Percentiles rank a stretch among this genome's conserved stretches.
Conservation (phyloP, 2,113 vertebrate genomes). For the Peromyscus californicus region DNA sequence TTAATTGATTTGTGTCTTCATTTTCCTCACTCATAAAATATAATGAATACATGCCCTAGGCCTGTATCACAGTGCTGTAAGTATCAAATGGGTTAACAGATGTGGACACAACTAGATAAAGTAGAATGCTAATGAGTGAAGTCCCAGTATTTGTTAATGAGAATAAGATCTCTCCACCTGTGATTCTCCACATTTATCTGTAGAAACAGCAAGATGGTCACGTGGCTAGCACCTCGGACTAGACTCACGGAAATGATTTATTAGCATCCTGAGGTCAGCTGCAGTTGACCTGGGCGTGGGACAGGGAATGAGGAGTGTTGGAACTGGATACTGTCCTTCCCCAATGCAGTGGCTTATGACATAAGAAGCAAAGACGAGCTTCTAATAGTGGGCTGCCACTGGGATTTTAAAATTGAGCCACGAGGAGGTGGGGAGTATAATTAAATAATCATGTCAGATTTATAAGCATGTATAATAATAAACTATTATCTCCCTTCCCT, state of each 20-base stretch:
- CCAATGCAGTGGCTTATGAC: neutral
- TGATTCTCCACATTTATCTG: neutral
- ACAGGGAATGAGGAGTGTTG: neutral
- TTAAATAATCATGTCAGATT: neutral
- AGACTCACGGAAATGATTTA: neutral
- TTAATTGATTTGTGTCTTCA: neutral
- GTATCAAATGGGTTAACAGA: neutral
- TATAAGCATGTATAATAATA: neutral
- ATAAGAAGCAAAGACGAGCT: neutral
- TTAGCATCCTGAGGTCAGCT: neutral
- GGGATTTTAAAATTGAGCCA: neutral
- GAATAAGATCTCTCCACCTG: neutral
- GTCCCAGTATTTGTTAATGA: neutral
- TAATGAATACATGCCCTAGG: neutral
- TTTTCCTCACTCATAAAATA: conserved; percentile 31
- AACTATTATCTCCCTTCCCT: neutral
- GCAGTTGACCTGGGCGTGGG: neutral
- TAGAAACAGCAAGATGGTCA: neutral
- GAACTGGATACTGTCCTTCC: neutral
- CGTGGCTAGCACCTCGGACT: neutral
- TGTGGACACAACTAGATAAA: neutral
- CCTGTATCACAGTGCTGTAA: neutral
- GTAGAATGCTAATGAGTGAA: neutral
- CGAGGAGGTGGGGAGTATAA: neutral
- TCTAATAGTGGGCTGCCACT: neutral